A percentile compares a stretch with the other conserved stretches of the same genome.
phyloP scores from a whole-genome alignment of 2,797 vertebrate species.

The Salmo trutta region DNA sequence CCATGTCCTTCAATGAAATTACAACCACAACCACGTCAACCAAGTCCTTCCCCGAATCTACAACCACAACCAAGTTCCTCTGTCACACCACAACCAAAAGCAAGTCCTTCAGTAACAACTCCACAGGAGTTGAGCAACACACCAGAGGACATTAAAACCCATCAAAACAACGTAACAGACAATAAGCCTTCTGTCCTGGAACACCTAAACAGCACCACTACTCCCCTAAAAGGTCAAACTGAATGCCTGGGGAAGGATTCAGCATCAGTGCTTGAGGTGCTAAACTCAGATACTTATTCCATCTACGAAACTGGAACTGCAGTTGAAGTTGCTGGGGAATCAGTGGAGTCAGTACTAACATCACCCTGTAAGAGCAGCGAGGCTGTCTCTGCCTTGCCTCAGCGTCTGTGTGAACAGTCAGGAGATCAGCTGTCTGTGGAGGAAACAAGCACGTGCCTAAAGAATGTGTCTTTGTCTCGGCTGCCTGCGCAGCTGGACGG shows the following conservation, averaged over 20 bases:
- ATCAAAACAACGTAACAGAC: neutral
- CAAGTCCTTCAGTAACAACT: constrained; percentile 12
- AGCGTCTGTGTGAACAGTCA: constrained; percentile 36
- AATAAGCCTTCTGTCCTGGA: neutral
- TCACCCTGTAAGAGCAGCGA: constrained; percentile 18
- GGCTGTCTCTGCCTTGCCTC: constrained; percentile 31
- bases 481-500: constrained; percentile 46
- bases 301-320: constrained; percentile 22
- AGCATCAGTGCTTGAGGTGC: neutral
- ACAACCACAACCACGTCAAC: neutral
- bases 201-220: neutral
- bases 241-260: neutral
- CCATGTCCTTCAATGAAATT: too few relatives aligned
- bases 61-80: neutral
- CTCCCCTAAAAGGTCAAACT: neutral
- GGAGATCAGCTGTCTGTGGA: constrained; percentile 44
- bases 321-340: neutral
- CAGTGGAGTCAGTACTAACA: constrained; percentile 11
- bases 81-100: neutral
- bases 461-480: constrained; percentile 36
- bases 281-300: constrained; percentile 12
- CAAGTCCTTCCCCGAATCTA: neutral
- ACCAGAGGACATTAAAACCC: constrained; percentile 28
- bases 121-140: neutral
- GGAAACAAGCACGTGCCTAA: constrained; percentile 50